Conservation (phyloP, 2,888 invertebrate species). For the Melipona bicolor region DNA sequence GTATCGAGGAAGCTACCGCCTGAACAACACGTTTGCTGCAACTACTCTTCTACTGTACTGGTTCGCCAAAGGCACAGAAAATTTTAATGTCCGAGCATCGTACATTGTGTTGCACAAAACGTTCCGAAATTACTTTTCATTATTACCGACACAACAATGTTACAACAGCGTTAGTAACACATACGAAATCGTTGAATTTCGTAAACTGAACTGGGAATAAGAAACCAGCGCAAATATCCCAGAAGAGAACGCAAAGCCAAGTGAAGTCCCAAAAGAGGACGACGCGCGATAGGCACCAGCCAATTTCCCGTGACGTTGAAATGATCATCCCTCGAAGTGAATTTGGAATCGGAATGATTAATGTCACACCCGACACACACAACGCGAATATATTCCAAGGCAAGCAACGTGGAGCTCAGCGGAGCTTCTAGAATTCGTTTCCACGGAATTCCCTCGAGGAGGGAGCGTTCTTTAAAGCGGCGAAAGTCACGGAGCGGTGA, state of each 20-base stretch:
- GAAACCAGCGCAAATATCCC: neutral
- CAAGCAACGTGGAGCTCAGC: neutral
- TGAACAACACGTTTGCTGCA: neutral
- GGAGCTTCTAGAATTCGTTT: neutral
- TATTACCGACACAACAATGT: too few species aligned
- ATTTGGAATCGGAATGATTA: constrained; percentile 13
- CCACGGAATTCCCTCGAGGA: neutral
- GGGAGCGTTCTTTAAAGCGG: neutral
- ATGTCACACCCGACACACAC: neutral
- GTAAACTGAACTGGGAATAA: too few species aligned
- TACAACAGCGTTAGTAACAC: neutral
- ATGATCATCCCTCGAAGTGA: constrained; percentile 9
- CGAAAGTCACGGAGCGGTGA: constrained; percentile 7
- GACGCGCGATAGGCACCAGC: neutral
- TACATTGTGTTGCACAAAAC: too few species aligned
- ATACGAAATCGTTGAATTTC: neutral
- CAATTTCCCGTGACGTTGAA: neutral
- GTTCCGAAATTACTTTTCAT: too few species aligned
- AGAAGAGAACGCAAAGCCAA: neutral
- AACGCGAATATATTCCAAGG: neutral
- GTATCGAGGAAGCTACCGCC: constrained; percentile 9
- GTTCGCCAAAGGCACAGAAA: neutral
- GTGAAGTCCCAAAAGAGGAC: neutral
- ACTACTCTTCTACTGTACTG: neutral
- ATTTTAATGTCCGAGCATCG: too few species aligned